phyloP scores from a whole-genome alignment of 1,140 invertebrate genomes.

The Drosophila bifasciata region DNA sequence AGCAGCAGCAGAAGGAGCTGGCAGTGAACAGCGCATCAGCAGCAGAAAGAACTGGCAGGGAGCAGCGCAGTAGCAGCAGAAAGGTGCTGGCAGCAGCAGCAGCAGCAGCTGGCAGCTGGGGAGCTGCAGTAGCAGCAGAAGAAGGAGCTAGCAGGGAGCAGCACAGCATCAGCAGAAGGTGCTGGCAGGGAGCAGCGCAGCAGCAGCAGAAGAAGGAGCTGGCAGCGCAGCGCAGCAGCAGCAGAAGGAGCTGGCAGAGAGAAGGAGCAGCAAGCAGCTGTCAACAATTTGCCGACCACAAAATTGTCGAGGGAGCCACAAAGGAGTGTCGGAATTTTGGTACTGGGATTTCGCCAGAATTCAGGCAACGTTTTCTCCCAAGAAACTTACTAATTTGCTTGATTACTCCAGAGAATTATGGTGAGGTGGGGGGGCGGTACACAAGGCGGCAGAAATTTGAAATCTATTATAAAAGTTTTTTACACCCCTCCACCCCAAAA shows the following conservation, averaged over 20 bases:
- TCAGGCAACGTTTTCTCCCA: slow-evolving; percentile 26
- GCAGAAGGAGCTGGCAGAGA: slow-evolving; percentile 2
- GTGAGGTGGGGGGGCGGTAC: slow-evolving; percentile 4
- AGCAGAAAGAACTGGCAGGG: slow-evolving; percentile 1
- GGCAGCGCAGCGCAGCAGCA: too few relatives aligned
- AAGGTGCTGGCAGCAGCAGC: too few relatives aligned
- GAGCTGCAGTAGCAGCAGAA: slow-evolving; percentile 36
- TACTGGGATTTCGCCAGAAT: slow-evolving; percentile 34
- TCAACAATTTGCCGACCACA: slow-evolving; percentile 74
- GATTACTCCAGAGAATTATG: slow-evolving; percentile 73
- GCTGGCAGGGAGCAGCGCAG: slow-evolving; percentile 13
- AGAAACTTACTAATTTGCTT: slow-evolving; percentile 74
- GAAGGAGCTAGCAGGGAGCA: too few relatives aligned
- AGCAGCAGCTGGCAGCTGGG: neutral
- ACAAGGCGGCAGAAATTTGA: slow-evolving; percentile 57
- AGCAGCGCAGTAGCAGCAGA: slow-evolving; percentile 38
- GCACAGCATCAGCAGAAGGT: slow-evolving; percentile 6
- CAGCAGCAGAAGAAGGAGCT: slow-evolving; percentile 16
- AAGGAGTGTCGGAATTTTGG: slow-evolving; percentile 48
- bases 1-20: slow-evolving; percentile 42
- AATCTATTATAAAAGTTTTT: slow-evolving; percentile 82
- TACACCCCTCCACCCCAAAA: slow-evolving; percentile 48
- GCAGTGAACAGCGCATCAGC: too few relatives aligned
- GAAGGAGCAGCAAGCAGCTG: slow-evolving; percentile 40
- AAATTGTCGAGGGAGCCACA: slow-evolving; percentile 70